Percentiles rank a stretch among this genome's conserved stretches.
Conservation (phyloP, 2,113 vertebrate genomes). For the Heloderma charlesbogerti region DNA sequence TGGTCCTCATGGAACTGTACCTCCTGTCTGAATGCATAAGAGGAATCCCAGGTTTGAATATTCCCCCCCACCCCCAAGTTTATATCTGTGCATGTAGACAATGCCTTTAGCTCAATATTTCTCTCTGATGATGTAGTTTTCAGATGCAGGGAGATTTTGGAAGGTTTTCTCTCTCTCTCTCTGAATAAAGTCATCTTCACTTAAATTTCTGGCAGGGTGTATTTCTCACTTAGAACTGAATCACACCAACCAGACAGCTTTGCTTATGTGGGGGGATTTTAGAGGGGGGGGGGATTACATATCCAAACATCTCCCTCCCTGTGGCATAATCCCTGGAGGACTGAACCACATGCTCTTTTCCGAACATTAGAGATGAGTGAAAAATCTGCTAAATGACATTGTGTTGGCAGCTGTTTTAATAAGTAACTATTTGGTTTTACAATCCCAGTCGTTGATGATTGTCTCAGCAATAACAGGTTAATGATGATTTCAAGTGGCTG, state of each 20-base stretch:
- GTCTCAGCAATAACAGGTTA: slow-evolving; percentile 5
- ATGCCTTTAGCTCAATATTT: background rate
- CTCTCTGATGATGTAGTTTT: background rate
- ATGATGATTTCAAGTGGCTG: background rate
- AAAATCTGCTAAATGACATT: background rate
- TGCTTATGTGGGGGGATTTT: background rate
- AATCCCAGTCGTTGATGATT: background rate
- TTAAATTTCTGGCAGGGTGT: background rate
- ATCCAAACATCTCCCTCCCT: background rate
- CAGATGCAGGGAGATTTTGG: background rate
- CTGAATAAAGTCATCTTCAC: background rate
- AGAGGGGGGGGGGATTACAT: background rate
- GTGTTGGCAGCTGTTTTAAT: background rate
- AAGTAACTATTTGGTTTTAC: background rate
- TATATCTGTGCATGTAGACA: background rate
- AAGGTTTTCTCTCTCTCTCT: background rate
- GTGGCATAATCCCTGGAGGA: background rate
- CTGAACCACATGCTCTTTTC: background rate
- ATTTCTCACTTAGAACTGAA: background rate
- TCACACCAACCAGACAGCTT: background rate
- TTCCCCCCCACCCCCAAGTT: background rate
- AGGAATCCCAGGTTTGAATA: background rate
- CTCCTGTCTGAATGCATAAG: background rate
- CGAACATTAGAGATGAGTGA: background rate
- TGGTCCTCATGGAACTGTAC: background rate